phyloP scores from a whole-genome alignment of 2,888 invertebrate genomes.

The Apodemia hepburni region DNA sequence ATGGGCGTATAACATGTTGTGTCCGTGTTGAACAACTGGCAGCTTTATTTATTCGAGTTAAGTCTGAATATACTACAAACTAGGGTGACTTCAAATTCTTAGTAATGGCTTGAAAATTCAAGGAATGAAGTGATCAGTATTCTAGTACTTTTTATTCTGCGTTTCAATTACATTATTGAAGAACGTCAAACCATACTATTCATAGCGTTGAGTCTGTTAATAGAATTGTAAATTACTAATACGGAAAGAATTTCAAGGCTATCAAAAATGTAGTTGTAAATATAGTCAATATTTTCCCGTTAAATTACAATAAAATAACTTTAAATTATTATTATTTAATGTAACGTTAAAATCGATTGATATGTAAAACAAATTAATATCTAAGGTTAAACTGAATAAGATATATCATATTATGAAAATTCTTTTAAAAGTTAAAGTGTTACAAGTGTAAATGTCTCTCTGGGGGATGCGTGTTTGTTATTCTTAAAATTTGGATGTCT shows the following conservation, averaged over 20 bases:
- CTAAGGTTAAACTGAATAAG: too few relatives aligned
- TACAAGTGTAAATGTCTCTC: too few relatives aligned
- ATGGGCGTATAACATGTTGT: slow-evolving; percentile 18
- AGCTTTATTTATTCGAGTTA: not conserved
- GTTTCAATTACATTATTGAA: not conserved
- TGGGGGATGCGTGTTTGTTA: too few relatives aligned
- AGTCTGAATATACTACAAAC: not conserved
- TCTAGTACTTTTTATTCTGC: not conserved
- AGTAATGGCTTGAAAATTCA: slow-evolving; percentile 13
- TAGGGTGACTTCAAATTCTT: slow-evolving; percentile 4
- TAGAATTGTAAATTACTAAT: not conserved
- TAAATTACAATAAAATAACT: too few relatives aligned
- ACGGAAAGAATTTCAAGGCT: not conserved
- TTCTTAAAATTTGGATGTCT: too few relatives aligned
- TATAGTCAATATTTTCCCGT: too few relatives aligned
- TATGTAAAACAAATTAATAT: too few relatives aligned
- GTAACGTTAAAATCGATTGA: too few relatives aligned
- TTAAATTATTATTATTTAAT: too few relatives aligned
- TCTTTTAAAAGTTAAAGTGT: too few relatives aligned
- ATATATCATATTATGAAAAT: too few relatives aligned
- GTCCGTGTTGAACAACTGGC: slow-evolving; percentile 17
- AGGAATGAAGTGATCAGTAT: slow-evolving; percentile 1
- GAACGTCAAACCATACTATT: not conserved
- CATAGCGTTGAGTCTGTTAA: not conserved
- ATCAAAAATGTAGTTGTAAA: not conserved